phyloP scores from a whole-genome alignment of 2,888 invertebrate species.

The Tetrapedia diversipes region DNA sequence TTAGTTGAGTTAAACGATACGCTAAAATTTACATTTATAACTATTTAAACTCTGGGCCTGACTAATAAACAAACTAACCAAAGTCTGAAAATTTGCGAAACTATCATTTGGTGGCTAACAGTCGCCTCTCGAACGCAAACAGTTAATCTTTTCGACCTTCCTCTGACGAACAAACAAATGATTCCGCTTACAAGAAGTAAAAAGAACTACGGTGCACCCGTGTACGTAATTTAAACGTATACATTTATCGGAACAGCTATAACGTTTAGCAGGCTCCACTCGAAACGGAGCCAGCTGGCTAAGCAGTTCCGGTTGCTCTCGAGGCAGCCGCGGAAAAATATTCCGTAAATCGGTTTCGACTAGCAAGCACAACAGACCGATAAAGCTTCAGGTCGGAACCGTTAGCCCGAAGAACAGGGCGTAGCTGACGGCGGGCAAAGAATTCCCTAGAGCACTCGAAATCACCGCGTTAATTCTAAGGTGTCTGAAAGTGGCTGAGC shows the following conservation, averaged over 20 bases:
- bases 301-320: background rate
- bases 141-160: no score
- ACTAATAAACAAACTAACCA: no score
- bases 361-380: slow-evolving; percentile 49
- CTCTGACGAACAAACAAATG: no score
- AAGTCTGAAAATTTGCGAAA: no score
- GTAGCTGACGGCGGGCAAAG: slow-evolving; percentile 40
- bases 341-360: slow-evolving; percentile 48
- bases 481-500: slow-evolving; percentile 71
- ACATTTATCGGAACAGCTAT: background rate
- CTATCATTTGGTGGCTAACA: no score
- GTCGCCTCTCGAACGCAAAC: no score
- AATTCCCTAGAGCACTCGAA: slow-evolving; percentile 61
- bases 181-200: no score
- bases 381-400: slow-evolving; percentile 49
- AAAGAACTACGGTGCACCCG: no score
- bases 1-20: no score
- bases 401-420: slow-evolving; percentile 43
- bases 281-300: background rate
- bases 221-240: background rate
- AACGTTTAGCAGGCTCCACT: background rate
- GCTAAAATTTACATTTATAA: no score
- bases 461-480: slow-evolving; percentile 68
- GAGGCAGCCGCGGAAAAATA: slow-evolving; percentile 13
- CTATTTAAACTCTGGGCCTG: no score